Evolutionary conservation across 2,888 invertebrate species (phyloP).

Genomic region (Apoda limacodes): DNA sequence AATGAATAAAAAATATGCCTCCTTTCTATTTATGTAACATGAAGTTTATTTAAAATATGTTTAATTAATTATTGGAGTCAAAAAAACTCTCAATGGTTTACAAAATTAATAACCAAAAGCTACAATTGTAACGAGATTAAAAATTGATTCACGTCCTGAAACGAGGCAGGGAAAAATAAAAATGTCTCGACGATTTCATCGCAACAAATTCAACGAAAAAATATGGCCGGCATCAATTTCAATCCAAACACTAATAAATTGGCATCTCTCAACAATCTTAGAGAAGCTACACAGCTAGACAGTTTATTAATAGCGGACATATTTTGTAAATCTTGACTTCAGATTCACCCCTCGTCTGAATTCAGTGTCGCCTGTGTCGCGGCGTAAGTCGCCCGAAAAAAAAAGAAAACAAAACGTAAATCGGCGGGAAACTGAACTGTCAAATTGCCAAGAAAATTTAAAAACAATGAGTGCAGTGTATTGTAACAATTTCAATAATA

Average conservation of each 20-base stretch:
- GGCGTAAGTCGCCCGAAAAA: conserved; percentile 51
- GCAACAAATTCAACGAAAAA: conserved; percentile 60
- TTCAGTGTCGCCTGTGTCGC: conserved; percentile 50
- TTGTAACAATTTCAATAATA: conserved; percentile 19
- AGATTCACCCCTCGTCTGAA: conserved; percentile 50
- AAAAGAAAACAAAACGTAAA: conserved; percentile 25
- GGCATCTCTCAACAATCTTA: conserved; percentile 55
- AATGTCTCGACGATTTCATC: conserved; percentile 54
- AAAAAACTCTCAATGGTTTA: too few species aligned
- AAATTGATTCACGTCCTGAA: conserved; percentile 47
- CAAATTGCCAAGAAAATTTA: too few species aligned
- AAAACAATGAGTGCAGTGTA: conserved; percentile 29
- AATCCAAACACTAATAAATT: conserved; percentile 68
- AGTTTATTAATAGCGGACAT: conserved; percentile 62
- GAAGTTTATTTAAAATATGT: too few species aligned
- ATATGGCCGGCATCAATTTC: conserved; percentile 66
- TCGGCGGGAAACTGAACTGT: conserved; percentile 15
- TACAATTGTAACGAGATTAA: conserved; percentile 31
- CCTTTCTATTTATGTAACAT: too few species aligned
- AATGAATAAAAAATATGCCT: too few species aligned
- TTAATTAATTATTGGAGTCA: too few species aligned
- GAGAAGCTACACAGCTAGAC: conserved; percentile 34
- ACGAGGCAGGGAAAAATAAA: conserved; percentile 42
- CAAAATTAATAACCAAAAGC: background rate
- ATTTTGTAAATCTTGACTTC: conserved; percentile 55